These are phyloP conservation scores for Schizopygopsis malacanthus DNA, from an alignment of 2,797 vertebrate genomes.

Conservation along the genomic window DNA sequence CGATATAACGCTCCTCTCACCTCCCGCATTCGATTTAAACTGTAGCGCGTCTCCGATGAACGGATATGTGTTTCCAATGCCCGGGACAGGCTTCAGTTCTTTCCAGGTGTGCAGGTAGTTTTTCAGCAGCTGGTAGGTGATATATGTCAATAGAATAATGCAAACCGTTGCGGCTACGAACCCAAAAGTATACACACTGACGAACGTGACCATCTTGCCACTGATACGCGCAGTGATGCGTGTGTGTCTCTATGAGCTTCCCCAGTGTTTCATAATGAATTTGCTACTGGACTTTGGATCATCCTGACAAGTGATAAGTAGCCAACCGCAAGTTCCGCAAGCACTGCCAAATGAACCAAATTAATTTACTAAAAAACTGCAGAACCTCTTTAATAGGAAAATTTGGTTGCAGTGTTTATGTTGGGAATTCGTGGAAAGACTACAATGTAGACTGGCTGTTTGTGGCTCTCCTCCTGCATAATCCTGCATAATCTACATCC, in stretches of 20 bases:
- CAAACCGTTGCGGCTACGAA: conserved; percentile 63
- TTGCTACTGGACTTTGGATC: conserved; percentile 22
- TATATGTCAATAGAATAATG: conserved; percentile 65
- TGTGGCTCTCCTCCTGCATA: neutral
- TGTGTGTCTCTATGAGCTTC: neutral
- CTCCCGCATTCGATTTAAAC: conserved; percentile 73
- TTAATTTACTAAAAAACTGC: neutral
- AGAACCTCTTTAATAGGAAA: neutral
- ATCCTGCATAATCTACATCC: neutral
- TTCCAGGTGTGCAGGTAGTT: conserved; percentile 74
- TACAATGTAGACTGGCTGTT: neutral
- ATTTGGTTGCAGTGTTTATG: neutral
- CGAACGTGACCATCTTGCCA: conserved; percentile 63
- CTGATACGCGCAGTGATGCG: neutral
- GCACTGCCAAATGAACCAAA: neutral
- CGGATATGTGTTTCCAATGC: conserved; percentile 65
- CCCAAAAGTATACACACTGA: conserved; percentile 54
- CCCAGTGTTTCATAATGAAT: neutral
- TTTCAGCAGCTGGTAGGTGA: conserved; percentile 70
- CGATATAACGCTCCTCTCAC: conserved; percentile 63
- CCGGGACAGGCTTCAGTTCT: conserved; percentile 72
- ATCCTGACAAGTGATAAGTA: neutral
- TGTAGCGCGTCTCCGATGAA: conserved; percentile 75
- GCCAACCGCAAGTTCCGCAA: neutral
- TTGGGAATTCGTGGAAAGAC: neutral